Base-by-base conservation (phyloP, 1,140 invertebrate species). In the Drosophila carrolli region DNA sequence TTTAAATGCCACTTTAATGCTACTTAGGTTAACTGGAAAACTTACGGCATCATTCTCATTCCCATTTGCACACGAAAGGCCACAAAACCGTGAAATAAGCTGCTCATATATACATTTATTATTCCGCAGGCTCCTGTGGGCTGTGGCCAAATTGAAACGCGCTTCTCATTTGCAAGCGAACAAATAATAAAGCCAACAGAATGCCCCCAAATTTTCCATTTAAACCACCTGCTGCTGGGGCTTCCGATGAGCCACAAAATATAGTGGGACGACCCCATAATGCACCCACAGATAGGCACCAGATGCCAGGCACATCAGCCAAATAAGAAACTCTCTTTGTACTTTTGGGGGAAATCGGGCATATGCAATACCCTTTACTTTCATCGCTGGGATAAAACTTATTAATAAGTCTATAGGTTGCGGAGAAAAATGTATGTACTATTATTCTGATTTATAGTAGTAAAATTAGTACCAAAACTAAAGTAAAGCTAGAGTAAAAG, bases 1-100 rank as follows among this genome's bases (percentile, higher is more conserved):
- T 88, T 88, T 88, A 88, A 88, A 79, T 83, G 43, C 54, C 43
- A 47, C 60, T 86, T 88, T 73, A 79, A 83, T 66, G 76, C 79
- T 88, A 76, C 83, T 88, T 88, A 82, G 65, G 48, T 79, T 86
- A 88, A 88, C 71, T 79, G 53, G 71, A 88, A 79, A 86, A 88
- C 83, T 86, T 86, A 56, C 60, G 75, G 40, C 35, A 41, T 19
- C 54, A 10, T 43, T 62, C 60, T 44, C 75, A 63, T 47, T 62
- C 19, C 10, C 57, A 71, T 66, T 82, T 82, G 23, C 46, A 65
- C 62, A 63, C 62, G 79, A 13, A 43, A 59, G 32, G 43, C 44
- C 14, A 58, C 44, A 58, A 75, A 54, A 43, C 29, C 19, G 35
- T 16, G 10, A 57, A 54, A 13, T n/a, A 37, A 48, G 19, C 23